These are phyloP conservation scores for Xestia rhomboidea DNA, from an alignment of 2,888 invertebrate genomes.

Conservation along the genomic window DNA sequence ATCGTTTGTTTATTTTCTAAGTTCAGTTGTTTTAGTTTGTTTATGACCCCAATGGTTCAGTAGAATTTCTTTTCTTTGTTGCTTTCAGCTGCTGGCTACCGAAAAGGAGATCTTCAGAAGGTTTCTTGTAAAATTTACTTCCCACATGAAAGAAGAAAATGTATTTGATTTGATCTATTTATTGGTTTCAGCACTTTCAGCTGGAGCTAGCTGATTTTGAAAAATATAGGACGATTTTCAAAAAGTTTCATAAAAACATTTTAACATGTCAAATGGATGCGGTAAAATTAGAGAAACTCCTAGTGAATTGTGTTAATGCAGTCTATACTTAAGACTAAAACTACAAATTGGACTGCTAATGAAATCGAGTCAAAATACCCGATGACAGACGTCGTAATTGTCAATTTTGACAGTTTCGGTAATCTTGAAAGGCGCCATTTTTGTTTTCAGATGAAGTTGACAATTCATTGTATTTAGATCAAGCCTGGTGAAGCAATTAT, in stretches of 20 bases:
- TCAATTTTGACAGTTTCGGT: background rate
- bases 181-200: background rate
- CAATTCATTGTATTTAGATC: background rate
- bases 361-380: background rate
- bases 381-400: background rate
- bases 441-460: background rate
- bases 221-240: background rate
- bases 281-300: background rate
- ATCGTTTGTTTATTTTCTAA: constrained; percentile 22
- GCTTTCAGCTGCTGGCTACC: background rate
- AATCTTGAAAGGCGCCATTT: background rate
- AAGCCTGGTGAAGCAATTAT: background rate
- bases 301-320: background rate
- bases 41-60: background rate
- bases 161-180: background rate
- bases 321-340: background rate
- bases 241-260: background rate
- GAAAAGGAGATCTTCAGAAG: background rate
- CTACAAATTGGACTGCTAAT: background rate
- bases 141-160: background rate
- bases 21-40: constrained; percentile 22
- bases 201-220: background rate
- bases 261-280: background rate
- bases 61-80: constrained; percentile 18
- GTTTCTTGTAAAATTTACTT: background rate